Evolutionary conservation across 2,888 invertebrate species (phyloP), one percentile per base, ranked within the genome.

Genomic region (Piscicola geometra): DNA sequence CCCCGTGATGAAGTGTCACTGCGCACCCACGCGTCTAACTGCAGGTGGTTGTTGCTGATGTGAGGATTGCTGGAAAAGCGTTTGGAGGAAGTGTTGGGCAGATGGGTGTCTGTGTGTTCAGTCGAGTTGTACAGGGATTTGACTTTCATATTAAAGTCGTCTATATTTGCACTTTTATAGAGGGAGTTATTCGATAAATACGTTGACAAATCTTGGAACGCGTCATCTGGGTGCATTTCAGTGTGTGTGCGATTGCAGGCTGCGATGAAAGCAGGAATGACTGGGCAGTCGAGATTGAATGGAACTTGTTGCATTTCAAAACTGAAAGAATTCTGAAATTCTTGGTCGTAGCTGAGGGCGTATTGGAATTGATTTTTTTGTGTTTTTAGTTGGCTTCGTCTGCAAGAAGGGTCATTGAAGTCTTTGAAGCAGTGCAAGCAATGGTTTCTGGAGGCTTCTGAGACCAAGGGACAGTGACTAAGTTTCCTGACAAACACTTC

Each of bases 41-140:
- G 60, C 60, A 56, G 60, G 5, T 56, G 60, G 25, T 56, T 56
- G n/a, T n/a, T n/a, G n/a, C n/a, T n/a, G n/a, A n/a, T n/a, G n/a
- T n/a, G n/a, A n/a, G n/a, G n/a, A n/a, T n/a, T n/a, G 21, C 3
- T 56, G 5, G 25, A 25, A 21, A 25, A 21, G 60, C 21, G 60
- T 5, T 56, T 56, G 60, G 60, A 56, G n/a, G 5, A 56, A 25
- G 3, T 5, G 60, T 56, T 56, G 9, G 60, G 5, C 3, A n/a
- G 3, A 25, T 18, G 60, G n/a, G 3, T 25, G 5, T 56, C 15
- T 41, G 5, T 41, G 5, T 5, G 15, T 9, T 9, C 9, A 41
- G 5, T 41, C 9, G 41, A 41, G 41, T 9, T 9, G 15, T 41
- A 15, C 5, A 41, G 5, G 5, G 41, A 41, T 15, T 41, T 41